Percentiles rank a stretch among this genome's conserved stretches.
Evolutionary conservation across 2,113 vertebrate genomes (phyloP).

Genomic region (Ceratotherium simum): DNA sequence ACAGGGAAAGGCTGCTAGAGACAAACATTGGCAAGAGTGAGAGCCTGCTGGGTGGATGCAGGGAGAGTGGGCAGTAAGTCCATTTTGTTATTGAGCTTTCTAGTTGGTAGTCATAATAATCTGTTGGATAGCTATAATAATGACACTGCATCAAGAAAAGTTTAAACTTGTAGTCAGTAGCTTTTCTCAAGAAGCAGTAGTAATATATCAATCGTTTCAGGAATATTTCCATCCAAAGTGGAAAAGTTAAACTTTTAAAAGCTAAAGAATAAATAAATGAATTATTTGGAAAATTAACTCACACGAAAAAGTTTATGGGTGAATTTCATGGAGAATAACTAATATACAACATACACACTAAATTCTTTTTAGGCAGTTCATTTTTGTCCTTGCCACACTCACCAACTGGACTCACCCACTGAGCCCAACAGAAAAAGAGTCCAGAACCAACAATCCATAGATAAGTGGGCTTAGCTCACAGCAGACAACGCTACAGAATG

Average conservation of each 20-base stretch:
- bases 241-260: neutral
- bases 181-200: neutral
- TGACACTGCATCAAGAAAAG: neutral
- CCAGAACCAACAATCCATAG: accelerated
- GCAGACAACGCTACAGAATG: accelerated
- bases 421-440: neutral
- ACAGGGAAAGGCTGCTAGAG: accelerated
- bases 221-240: neutral
- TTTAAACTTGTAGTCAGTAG: neutral
- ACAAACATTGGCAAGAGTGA: neutral
- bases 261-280: neutral
- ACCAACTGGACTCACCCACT: neutral
- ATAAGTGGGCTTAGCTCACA: accelerated
- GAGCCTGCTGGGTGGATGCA: neutral
- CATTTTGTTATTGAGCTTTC: neutral
- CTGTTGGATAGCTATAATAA: neutral
- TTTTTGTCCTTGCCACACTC: neutral
- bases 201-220: neutral
- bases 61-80: too few species aligned
- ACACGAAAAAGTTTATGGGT: neutral
- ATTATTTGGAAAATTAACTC: neutral
- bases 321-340: neutral
- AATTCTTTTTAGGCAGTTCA: neutral
- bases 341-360: accelerated
- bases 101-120: neutral